Evolutionary conservation across 2,888 invertebrate species (phyloP).

Genomic region (Thymelicus acteon): DNA sequence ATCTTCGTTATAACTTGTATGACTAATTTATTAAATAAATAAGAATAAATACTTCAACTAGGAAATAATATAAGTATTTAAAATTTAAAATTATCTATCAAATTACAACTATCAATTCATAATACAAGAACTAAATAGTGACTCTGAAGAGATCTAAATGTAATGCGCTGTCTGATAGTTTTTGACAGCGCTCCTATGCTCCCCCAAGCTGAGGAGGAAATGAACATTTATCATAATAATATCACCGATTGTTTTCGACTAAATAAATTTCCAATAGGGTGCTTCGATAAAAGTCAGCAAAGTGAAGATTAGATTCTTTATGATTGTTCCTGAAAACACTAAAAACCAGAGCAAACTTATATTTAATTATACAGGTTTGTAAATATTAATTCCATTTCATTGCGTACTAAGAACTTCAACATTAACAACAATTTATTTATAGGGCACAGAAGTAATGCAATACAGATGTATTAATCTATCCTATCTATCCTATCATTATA

Average conservation of each 20-base stretch:
- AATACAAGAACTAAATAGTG: slow-evolving; percentile 23
- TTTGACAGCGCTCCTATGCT: slow-evolving; percentile 74
- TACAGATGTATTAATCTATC: no score
- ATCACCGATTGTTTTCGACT: slow-evolving; percentile 39
- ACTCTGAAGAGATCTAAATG: slow-evolving; percentile 71
- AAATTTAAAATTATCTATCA: no score
- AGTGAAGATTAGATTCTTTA: not conserved
- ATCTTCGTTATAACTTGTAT: no score
- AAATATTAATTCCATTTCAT: no score
- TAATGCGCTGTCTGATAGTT: slow-evolving; percentile 63
- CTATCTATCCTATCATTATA: no score
- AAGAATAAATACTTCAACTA: no score
- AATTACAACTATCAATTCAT: not conserved
- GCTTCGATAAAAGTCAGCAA: not conserved
- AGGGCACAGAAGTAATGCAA: no score
- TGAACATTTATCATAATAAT: slow-evolving; percentile 39
- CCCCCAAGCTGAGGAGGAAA: slow-evolving; percentile 51
- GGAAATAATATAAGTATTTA: no score
- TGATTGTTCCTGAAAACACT: not conserved
- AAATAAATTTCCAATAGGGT: slow-evolving; percentile 32
- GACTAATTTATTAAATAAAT: no score
- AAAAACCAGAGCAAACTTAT: not conserved
- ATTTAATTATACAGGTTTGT: not conserved
- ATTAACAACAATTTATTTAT: no score
- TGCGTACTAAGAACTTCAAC: no score